Evolutionary conservation across 2,113 vertebrate genomes (phyloP).

Genomic region (Labeo catla): DNA sequence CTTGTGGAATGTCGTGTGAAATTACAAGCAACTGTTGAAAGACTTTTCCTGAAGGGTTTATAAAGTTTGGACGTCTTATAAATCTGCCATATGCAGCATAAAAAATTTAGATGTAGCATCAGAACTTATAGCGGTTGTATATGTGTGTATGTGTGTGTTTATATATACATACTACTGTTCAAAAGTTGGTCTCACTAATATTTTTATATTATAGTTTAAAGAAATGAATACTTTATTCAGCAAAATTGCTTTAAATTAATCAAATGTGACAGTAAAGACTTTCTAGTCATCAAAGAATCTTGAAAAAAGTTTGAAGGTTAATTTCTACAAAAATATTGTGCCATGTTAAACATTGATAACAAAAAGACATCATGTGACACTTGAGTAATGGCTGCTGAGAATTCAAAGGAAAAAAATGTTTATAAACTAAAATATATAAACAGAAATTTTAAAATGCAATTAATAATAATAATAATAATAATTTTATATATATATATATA

Average conservation of each 20-base stretch:
- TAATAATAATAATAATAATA: too few relatives aligned
- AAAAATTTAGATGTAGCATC: neutral
- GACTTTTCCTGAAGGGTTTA: slow-evolving; percentile 26
- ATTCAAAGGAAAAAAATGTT: neutral
- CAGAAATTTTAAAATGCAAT: too few relatives aligned
- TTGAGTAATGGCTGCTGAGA: neutral
- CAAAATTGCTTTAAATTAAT: neutral
- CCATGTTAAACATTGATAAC: too few relatives aligned
- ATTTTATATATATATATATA: too few relatives aligned
- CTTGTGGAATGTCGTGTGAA: slow-evolving; percentile 16
- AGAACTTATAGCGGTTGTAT: neutral
- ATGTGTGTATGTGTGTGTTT: neutral
- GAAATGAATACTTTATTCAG: neutral
- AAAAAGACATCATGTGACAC: neutral
- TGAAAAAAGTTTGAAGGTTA: too few relatives aligned
- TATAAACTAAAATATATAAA: too few relatives aligned
- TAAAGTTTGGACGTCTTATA: slow-evolving; percentile 15
- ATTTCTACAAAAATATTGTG: too few relatives aligned
- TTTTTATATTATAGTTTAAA: neutral
- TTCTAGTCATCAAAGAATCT: too few relatives aligned
- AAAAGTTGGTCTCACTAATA: neutral
- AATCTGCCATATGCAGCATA: neutral
- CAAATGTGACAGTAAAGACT: neutral
- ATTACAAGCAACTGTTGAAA: slow-evolving; percentile 10
- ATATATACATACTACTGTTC: neutral